A percentile compares a stretch with the other conserved stretches of the same genome.
These are phyloP conservation scores for Elysia crispata DNA, from an alignment of 2,888 invertebrate species.

Conservation along the genomic window DNA sequence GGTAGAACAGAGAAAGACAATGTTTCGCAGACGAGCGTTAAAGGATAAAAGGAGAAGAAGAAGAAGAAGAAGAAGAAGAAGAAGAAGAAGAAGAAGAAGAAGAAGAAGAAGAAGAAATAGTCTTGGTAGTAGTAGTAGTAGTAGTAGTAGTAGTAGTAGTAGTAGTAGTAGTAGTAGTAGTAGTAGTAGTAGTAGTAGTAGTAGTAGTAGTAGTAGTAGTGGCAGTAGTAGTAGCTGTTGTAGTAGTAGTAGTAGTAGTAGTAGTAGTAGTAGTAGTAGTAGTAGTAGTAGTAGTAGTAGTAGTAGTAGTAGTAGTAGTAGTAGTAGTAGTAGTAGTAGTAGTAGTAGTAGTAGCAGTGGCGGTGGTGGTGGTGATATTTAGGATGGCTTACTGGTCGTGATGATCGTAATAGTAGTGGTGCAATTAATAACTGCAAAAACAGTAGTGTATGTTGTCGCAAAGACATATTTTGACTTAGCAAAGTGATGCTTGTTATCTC, in stretches of 20 bases:
- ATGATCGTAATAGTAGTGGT: no score
- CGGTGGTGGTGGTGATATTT: neutral
- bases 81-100: conserved; percentile 1
- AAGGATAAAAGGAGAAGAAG: neutral
- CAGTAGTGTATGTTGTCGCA: no score
- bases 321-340: no score
- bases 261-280: neutral
- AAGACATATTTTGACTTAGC: no score
- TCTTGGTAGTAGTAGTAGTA: neutral
- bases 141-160: conserved; percentile 10
- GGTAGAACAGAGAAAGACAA: no score
- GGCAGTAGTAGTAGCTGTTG: neutral
- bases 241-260: neutral
- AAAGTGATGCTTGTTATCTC: no score
- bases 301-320: no score
- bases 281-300: neutral
- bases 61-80: neutral
- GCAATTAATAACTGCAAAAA: no score
- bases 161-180: conserved; percentile 19
- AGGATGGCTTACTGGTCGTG: neutral
- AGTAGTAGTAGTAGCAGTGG: no score
- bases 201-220: conserved; percentile 11
- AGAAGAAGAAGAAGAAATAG: neutral
- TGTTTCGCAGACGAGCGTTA: no score
- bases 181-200: conserved; percentile 15